These are phyloP conservation scores for Homarus gammarus DNA, from an alignment of 2,888 invertebrate species.

Conservation along the genomic window DNA sequence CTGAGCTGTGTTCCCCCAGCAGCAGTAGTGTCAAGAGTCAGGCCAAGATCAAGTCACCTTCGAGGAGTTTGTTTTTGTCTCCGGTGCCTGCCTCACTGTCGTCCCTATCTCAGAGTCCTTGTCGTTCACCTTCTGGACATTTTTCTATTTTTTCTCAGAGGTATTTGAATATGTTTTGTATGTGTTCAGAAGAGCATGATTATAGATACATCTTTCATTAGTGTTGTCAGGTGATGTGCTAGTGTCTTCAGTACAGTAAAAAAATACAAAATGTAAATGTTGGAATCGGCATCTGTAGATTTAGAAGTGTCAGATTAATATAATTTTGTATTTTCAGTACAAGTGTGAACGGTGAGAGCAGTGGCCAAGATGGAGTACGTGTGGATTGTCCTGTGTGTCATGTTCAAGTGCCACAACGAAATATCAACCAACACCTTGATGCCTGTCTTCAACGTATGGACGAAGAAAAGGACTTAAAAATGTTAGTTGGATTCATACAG, in stretches of 20 bases:
- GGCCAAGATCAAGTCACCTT: not conserved
- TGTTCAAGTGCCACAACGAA: conserved; percentile 79
- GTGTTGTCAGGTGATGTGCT: not conserved
- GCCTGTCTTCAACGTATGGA: conserved; percentile 79
- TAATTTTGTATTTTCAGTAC: conserved; percentile 4
- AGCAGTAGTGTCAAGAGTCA: not conserved
- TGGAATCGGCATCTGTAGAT: not conserved
- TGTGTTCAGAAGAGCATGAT: not conserved
- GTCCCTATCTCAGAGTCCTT: conserved; percentile 10
- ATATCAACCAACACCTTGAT: conserved; percentile 81
- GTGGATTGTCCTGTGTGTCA: conserved; percentile 81
- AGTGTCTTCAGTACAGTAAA: not conserved
- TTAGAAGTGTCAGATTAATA: not conserved
- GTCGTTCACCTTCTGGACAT: conserved; percentile 19
- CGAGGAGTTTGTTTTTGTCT: not conserved
- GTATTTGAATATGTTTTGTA: not conserved
- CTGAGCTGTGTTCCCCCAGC: not conserved
- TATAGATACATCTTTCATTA: not conserved
- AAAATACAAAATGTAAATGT: no score
- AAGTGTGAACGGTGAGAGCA: not conserved
- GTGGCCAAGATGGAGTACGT: conserved; percentile 42
- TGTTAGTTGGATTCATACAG: no score
- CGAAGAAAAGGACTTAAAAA: not conserved
- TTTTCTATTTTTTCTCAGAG: conserved; percentile 10
- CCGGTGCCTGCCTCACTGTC: not conserved